Base-by-base conservation (phyloP, 2,113 vertebrate genomes). In the Crotalus helleri region DNA sequence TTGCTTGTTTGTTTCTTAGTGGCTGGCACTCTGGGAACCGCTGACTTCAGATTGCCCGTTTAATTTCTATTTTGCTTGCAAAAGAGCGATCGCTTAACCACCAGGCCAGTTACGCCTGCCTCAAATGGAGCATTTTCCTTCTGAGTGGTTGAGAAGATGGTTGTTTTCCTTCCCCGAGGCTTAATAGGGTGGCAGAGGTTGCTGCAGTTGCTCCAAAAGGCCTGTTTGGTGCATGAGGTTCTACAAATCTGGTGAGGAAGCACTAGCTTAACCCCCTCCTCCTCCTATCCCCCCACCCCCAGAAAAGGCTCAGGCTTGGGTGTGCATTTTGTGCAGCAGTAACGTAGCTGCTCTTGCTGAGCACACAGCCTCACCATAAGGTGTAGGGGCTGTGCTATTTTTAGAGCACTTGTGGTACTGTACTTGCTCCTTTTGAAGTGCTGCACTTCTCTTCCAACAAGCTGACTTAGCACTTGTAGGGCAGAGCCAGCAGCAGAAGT, bases 291-390 rank as follows among this genome's bases (percentile, higher is more conserved):
- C 0, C 11, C 39, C 39, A 39, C 9, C 17, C 19, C 17, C 1
- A 7, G 54, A 1, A 29, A 17, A 51, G 94, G 94, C 69, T 10
- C 92, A 88, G 69, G 85, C 53, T 44, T 23, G n/a, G 94, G 92
- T 91, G 90, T 94, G 91, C 92, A 5, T n/a, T 44, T 58, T 87
- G 61, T 85, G 19, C 49, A 51, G 57, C 7, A 64, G 13, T 89
- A 26, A 3, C 91, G 92, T 13, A 4, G 64, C 59, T 17, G 33
- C 5, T 92, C 23, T 44, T 55, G 92, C 93, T 90, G 91, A 91
- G 94, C 91, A 74, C 93, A 85, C 90, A 95, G 10, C 51, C 59
- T 69, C 91, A 92, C 95, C 95, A n/a, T 94, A 88, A 92, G 92
- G 55, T 95, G 88, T 64, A 88, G 74, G 74, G 92, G 19, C 91